A percentile compares a stretch with the other conserved stretches of the same genome.
Conservation (phyloP, 2,888 invertebrate genomes). For the Plagiodera versicolora region DNA sequence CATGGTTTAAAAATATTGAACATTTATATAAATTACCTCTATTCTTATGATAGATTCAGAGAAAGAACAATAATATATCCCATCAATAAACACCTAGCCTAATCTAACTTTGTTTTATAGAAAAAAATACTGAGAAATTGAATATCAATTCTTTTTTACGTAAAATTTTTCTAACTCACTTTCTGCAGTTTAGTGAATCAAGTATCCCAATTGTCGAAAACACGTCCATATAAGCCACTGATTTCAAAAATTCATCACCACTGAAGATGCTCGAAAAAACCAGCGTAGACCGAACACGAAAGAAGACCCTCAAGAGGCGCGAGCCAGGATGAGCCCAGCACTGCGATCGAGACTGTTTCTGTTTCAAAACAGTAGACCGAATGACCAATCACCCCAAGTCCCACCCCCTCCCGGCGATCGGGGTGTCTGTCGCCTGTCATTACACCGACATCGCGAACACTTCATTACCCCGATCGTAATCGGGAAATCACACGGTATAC, state of each 20-base stretch:
- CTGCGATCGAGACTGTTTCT: slow-evolving; percentile 46
- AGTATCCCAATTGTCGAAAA: too few species aligned
- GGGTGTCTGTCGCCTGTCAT: slow-evolving; percentile 50
- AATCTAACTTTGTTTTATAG: too few species aligned
- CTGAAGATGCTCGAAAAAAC: background rate
- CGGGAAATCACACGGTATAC: slow-evolving; percentile 17
- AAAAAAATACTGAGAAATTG: too few species aligned
- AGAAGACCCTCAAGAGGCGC: slow-evolving; percentile 29
- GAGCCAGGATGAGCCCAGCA: slow-evolving; percentile 39
- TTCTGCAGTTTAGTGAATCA: background rate
- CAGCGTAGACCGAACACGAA: slow-evolving; percentile 23
- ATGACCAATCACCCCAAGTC: slow-evolving; percentile 47
- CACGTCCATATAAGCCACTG: background rate
- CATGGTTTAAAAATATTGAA: too few species aligned
- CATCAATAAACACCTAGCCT: too few species aligned
- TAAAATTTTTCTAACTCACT: too few species aligned
- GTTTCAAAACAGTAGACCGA: slow-evolving; percentile 47
- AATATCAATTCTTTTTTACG: too few species aligned
- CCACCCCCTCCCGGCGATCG: slow-evolving; percentile 38
- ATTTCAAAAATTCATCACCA: background rate
- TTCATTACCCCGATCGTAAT: slow-evolving; percentile 33
- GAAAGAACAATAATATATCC: too few species aligned
- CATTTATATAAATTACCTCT: too few species aligned
- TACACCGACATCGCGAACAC: slow-evolving; percentile 39
- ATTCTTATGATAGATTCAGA: too few species aligned